Conservation (phyloP, 2,888 invertebrate species). For the Meganola albula region DNA sequence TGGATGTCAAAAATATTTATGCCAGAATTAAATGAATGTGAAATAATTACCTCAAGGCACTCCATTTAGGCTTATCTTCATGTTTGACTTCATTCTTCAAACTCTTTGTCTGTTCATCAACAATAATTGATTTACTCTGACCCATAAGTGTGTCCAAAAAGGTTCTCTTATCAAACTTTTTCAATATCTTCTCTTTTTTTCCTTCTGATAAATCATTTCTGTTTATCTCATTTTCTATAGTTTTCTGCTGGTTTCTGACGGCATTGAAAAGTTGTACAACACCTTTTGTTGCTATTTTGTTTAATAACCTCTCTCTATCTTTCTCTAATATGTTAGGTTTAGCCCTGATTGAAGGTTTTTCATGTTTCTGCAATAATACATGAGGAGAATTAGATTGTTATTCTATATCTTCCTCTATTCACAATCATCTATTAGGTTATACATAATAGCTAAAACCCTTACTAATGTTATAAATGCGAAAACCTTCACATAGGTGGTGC, state of each 20-base stretch:
- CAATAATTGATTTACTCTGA: conserved; percentile 75
- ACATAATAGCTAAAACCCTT: too few relatives aligned
- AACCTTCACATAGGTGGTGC: too few relatives aligned
- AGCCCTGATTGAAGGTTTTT: conserved; percentile 80
- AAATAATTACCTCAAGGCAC: conserved; percentile 70
- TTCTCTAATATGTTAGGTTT: conserved; percentile 87
- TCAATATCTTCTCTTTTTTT: conserved; percentile 85
- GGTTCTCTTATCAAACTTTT: conserved; percentile 85
- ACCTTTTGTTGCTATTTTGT: conserved; percentile 93
- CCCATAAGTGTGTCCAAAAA: conserved; percentile 90
- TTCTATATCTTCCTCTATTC: too few relatives aligned
- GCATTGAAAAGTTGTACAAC: conserved; percentile 96
- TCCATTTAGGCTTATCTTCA: conserved; percentile 76
- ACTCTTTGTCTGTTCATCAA: conserved; percentile 59
- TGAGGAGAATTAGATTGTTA: too few relatives aligned
- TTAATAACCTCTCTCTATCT: conserved; percentile 85
- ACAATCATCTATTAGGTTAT: too few relatives aligned
- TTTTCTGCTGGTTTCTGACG: conserved; percentile 90
- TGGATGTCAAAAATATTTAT: too few relatives aligned
- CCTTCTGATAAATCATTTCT: conserved; percentile 86
- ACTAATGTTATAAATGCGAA: too few relatives aligned
- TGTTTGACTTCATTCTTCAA: conserved; percentile 60
- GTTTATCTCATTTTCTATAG: conserved; percentile 82
- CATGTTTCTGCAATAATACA: conserved; percentile 75
- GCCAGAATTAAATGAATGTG: too few relatives aligned